Base-by-base conservation (phyloP, 2,797 vertebrate species). In the Helarctos malayanus region DNA sequence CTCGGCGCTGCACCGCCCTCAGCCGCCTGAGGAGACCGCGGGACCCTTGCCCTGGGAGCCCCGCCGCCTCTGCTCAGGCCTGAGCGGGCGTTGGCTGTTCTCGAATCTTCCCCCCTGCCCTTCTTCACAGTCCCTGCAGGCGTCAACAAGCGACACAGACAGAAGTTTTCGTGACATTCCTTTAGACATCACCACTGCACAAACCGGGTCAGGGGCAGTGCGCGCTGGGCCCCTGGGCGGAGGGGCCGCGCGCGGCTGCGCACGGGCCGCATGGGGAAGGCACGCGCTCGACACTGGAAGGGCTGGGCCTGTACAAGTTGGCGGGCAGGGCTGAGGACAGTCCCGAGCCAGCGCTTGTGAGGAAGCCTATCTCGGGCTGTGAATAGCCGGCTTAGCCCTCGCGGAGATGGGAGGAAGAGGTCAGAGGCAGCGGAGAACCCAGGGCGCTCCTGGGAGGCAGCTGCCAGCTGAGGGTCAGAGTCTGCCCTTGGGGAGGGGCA, bases 151-250 rank as follows among this genome's bases (percentile, higher is more conserved):
- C 27, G 45, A 95, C 97, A 79, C 56, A 61, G 63, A 92, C 61
- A 7, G 41, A 82, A 54, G 19, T 4, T 32, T n/a, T 79, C 57
- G 81, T 83, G 93, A 95, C 95, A 94, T 97, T 98, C 89, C 94
- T 97, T 97, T 94, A 85, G 94, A 65, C 93, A 97, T 97, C 97
- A 96, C 91, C 97, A 96, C 89, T 94, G 96, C 97, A 96, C 93
- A 97, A 80, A 86, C 82, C 56, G 78, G 97, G 54, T 16, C 56
- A 19, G 38, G 47, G 63, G 49, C 29, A 45, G 52, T 1, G 82
- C 61, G 59, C 52, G 45, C 87, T 32, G 19, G 76, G 38, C 56
- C 73, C 69, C 75, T 7, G 54, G 83, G 57, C 25, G 41, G 69
- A 61, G 61, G 69, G 85, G 91, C 84, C 25, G 95, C 21, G 14